A percentile compares a stretch with the other conserved stretches of the same genome.
Conservation (phyloP, 1,140 invertebrate genomes). For the Scaptodrosophila lebanonensis region DNA sequence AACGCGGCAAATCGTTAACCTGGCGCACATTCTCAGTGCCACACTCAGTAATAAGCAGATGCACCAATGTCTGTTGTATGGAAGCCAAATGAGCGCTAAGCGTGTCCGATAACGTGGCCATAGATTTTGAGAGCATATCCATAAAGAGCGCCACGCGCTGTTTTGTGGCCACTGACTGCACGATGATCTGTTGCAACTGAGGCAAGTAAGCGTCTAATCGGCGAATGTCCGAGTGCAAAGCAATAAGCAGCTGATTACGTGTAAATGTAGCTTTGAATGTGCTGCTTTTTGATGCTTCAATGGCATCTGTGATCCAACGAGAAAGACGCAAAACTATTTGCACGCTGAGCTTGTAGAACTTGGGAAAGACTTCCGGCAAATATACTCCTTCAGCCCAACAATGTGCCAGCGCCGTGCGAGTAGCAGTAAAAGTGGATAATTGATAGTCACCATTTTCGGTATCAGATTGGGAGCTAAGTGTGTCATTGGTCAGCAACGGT, state of each 20-base stretch:
- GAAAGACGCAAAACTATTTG: slow-evolving; percentile 88
- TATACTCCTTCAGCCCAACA: slow-evolving; percentile 88
- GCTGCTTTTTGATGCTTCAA: slow-evolving; percentile 26
- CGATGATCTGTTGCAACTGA: slow-evolving; percentile 35
- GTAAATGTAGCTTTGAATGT: slow-evolving; percentile 30
- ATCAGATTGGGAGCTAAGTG: slow-evolving; percentile 4
- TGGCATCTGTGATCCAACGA: slow-evolving; percentile 81
- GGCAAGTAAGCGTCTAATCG: slow-evolving; percentile 50
- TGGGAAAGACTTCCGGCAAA: slow-evolving; percentile 84
- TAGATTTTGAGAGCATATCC: slow-evolving; percentile 51
- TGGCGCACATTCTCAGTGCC: slow-evolving; percentile 63
- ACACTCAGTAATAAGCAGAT: slow-evolving; percentile 60
- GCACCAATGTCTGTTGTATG: slow-evolving; percentile 50
- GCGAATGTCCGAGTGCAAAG: slow-evolving; percentile 54
- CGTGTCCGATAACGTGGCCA: slow-evolving; percentile 35
- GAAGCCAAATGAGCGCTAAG: slow-evolving; percentile 29
- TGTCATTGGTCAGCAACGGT: slow-evolving; percentile 48
- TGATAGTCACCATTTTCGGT: slow-evolving; percentile 21
- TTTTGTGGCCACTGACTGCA: slow-evolving; percentile 28
- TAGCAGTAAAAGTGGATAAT: slow-evolving; percentile 57
- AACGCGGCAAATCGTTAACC: slow-evolving; percentile 93
- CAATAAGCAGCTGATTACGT: slow-evolving; percentile 45
- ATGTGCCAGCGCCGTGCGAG: slow-evolving; percentile 77
- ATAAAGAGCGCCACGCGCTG: slow-evolving; percentile 33
- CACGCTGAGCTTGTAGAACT: slow-evolving; percentile 92